Evolutionary conservation across 2,888 invertebrate genomes (phyloP), one percentile per base, ranked within the genome.

Genomic region (Argyresthia goedartella): DNA sequence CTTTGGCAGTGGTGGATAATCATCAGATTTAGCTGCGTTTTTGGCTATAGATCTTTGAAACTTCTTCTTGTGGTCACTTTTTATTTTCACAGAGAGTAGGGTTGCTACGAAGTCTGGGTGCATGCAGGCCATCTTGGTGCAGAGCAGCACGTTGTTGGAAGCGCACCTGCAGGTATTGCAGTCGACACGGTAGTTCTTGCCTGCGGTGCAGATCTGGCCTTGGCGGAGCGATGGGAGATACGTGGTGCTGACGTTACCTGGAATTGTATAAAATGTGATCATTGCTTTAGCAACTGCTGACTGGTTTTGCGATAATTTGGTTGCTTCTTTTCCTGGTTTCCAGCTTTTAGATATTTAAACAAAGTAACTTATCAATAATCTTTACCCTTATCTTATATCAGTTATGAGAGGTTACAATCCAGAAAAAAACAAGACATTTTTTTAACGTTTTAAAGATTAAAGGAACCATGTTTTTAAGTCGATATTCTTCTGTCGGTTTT

Each of bases 121-220:
- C 0, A 69, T 15, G 43, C 88, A 88, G 0, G 66, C 69, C 59
- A 71, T 73, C 57, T 79, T 75, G 0, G 82, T 79, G 59, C 89
- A 89, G 9, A 76, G 34, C 0, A 82, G 58, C 0, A 55, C 48
- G 2, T 67, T 62, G 1, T 63, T 53, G 0, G 48, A 41, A 0
- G 61, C 65, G 49, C 85, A 86, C 1, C 61, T 60, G 25, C 85
- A 86, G 0, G 66, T 71, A 49, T 86, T 85, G 56, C 85, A 86
- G 0, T 66, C 67, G 56, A 70, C 60, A 53, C 56, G 68, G 55
- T 85, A 85, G 3, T 57, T 16, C 41, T 63, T 59, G 0, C 76
- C 75, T 0, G 65, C 60, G 0, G 56, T 50, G 53, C 86, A 84
- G 1, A 53, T 52, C 1, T 76, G 59, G 0, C 74, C 79, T 8